phyloP scores from a whole-genome alignment of 1,140 invertebrate species.

The Drosophila burlai region DNA sequence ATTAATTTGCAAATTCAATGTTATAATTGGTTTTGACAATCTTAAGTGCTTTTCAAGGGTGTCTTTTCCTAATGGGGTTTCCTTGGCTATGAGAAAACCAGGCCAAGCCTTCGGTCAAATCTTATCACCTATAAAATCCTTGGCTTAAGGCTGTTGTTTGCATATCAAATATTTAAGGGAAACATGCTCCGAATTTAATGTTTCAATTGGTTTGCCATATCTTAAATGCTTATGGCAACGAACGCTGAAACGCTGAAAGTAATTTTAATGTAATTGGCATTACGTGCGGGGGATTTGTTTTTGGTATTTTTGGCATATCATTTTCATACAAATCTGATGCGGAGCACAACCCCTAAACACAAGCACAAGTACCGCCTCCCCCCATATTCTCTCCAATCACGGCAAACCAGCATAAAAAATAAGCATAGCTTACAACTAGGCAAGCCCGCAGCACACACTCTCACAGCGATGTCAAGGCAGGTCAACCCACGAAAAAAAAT shows the following conservation, averaged over 20 bases:
- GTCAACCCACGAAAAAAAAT: constrained; percentile 19
- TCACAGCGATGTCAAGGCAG: constrained; percentile 44
- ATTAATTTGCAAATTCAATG: constrained; percentile 9
- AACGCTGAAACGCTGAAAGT: constrained; percentile 66
- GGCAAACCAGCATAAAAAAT: constrained; percentile 53
- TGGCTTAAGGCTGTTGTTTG: constrained; percentile 6
- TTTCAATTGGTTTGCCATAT: constrained; percentile 33
- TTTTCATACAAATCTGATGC: constrained; percentile 67
- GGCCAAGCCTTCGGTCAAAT: constrained; percentile 5
- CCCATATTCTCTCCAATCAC: constrained; percentile 32
- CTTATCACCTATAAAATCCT: constrained; percentile 6
- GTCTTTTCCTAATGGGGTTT: too few relatives aligned
- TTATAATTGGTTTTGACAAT: constrained; percentile 19
- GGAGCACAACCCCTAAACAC: constrained; percentile 49
- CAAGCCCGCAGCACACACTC: constrained; percentile 3
- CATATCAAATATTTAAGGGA: constrained; percentile 4
- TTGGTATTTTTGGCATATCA: constrained; percentile 63
- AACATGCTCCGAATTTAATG: constrained; percentile 23
- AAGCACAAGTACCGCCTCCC: constrained; percentile 2
- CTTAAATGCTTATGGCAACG: constrained; percentile 45
- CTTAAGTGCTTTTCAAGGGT: constrained; percentile 5
- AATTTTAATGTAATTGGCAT: constrained; percentile 78
- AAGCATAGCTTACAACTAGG: constrained; percentile 50
- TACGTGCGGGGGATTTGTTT: constrained; percentile 59
- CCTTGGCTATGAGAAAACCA: neutral